A percentile compares a stretch with the other conserved stretches of the same genome.
These are phyloP conservation scores for Lepisosteus osseus DNA, from an alignment of 2,113 vertebrate genomes.

Conservation along the genomic window DNA sequence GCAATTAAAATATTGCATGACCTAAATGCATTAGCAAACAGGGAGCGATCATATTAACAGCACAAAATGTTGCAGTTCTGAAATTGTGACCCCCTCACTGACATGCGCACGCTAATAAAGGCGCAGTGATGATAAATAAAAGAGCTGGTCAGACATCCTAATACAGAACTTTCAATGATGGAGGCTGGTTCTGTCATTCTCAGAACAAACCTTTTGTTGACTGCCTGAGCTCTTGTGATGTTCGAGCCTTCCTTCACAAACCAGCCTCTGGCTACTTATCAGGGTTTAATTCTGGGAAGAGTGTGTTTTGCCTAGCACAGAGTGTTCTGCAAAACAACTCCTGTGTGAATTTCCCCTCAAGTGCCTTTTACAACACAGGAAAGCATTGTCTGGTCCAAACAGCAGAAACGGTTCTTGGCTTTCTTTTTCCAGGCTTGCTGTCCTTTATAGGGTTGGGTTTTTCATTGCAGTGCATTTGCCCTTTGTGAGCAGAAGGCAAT, in stretches of 20 bases:
- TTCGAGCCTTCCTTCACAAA: slow-evolving; percentile 7
- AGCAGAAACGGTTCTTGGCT: background rate
- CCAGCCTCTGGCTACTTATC: background rate
- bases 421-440: background rate
- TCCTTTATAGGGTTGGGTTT: background rate
- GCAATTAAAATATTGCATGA: no score
- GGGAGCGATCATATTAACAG: no score
- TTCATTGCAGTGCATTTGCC: no score
- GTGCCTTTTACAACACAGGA: slow-evolving; percentile 5
- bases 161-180: slow-evolving; percentile 1
- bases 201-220: slow-evolving; percentile 6
- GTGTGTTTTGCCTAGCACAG: background rate
- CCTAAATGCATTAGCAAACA: no score
- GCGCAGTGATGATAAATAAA: background rate
- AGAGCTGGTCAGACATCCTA: background rate
- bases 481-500: no score
- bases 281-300: background rate
- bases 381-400: background rate
- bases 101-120: background rate
- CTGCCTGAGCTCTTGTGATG: background rate
- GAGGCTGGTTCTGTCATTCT: background rate
- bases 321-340: slow-evolving; percentile 5
- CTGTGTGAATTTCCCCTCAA: background rate
- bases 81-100: no score
- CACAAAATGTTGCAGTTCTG: no score